Conservation (phyloP, 1,140 invertebrate species). For the Ctenoplectra terminalis region DNA sequence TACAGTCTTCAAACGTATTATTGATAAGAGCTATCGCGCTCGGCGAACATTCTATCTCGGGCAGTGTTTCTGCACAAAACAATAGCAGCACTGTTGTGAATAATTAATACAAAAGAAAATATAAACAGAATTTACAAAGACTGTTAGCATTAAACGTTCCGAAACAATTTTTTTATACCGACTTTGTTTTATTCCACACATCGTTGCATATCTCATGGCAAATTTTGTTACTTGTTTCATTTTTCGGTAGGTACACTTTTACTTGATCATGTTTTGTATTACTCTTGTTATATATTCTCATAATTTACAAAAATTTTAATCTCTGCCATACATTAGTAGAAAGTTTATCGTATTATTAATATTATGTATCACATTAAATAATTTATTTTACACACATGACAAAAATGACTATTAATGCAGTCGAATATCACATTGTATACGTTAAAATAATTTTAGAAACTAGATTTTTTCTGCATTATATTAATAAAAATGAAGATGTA, state of each 20-base stretch:
- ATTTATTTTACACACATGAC: constrained; percentile 6
- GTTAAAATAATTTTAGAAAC: neutral
- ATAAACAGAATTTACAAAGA: constrained; percentile 25
- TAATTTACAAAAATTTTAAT: constrained; percentile 26
- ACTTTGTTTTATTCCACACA: constrained; percentile 22
- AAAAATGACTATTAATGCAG: constrained; percentile 11
- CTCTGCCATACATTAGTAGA: constrained; percentile 11
- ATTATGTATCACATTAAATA: constrained; percentile 59
- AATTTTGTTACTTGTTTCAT: constrained; percentile 2
- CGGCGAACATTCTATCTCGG: constrained; percentile 50
- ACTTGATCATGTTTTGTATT: neutral
- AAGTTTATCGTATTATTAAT: neutral
- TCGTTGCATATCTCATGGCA: neutral
- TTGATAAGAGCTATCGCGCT: constrained; percentile 60
- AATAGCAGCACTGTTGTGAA: constrained; percentile 24
- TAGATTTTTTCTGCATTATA: neutral
- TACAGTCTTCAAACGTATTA: constrained; percentile 57
- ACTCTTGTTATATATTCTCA: neutral
- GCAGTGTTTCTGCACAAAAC: constrained; percentile 16
- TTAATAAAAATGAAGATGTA: neutral
- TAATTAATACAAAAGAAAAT: constrained; percentile 3
- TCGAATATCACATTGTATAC: constrained; percentile 54
- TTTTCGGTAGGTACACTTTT: neutral
- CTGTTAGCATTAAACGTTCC: constrained; percentile 29
- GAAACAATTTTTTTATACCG: neutral